Percentiles rank a stretch among this genome's conserved stretches.
phyloP scores from a whole-genome alignment of 2,113 vertebrate species.

The Clarias magur region DNA sequence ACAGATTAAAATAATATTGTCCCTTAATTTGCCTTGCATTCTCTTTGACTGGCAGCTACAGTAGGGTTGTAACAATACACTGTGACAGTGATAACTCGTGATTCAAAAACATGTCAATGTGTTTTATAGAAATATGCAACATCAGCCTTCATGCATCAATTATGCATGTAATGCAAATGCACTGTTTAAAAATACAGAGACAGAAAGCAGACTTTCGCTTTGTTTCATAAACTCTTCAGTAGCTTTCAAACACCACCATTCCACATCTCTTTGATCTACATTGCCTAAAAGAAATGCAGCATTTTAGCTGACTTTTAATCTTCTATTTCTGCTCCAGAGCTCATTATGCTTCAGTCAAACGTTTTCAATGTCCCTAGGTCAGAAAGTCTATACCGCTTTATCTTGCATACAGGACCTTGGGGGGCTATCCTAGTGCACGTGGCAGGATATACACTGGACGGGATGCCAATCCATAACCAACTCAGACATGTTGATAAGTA shows the following conservation, averaged over 20 bases:
- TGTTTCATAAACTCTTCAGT: neutral
- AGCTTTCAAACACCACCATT: neutral
- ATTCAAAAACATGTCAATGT: neutral
- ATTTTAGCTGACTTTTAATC: neutral
- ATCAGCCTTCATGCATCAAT: neutral
- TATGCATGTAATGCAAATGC: neutral
- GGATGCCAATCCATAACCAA: neutral
- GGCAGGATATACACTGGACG: too few species aligned
- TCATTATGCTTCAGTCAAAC: neutral
- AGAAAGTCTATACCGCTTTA: neutral
- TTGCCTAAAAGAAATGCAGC: neutral
- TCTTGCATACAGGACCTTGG: too few species aligned
- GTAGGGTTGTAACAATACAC: neutral
- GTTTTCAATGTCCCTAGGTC: neutral
- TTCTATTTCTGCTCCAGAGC: neutral
- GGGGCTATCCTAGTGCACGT: too few species aligned
- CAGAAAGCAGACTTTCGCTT: neutral
- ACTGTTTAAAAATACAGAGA: neutral
- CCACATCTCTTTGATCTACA: neutral
- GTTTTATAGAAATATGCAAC: neutral
- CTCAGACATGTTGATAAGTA: neutral
- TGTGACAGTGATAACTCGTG: neutral
- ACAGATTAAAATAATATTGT: neutral
- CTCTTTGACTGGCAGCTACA: neutral
- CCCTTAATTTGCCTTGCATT: too few species aligned